These are phyloP conservation scores for Furnarius figulus DNA, from an alignment of 2,113 vertebrate genomes.

Conservation along the genomic window DNA sequence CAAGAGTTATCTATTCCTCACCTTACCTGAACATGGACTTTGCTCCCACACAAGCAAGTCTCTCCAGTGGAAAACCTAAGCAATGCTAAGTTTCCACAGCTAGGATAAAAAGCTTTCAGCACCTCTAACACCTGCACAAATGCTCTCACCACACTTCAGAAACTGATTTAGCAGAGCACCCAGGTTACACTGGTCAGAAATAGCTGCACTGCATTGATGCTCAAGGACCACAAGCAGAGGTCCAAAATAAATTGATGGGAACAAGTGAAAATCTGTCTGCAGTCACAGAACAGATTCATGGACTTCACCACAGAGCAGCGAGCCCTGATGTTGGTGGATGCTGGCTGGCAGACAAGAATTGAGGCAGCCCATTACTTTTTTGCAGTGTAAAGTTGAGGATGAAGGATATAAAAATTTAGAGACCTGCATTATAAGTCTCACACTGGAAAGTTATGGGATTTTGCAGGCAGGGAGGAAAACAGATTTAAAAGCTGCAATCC, in stretches of 20 bases:
- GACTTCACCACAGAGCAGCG: not conserved
- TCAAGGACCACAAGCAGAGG: not conserved
- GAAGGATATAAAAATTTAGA: conserved; percentile 30
- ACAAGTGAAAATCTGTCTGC: conserved; percentile 1
- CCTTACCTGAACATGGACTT: not conserved
- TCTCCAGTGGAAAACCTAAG: not conserved
- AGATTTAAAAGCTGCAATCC: conserved; percentile 17
- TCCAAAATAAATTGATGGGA: not conserved
- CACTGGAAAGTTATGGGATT: not conserved
- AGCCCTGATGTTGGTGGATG: not conserved
- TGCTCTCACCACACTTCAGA: not conserved
- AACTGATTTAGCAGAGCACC: not conserved
- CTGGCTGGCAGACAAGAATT: not conserved
- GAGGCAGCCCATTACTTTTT: not conserved
- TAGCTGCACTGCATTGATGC: not conserved
- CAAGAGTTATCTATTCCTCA: not conserved
- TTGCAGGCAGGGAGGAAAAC: not conserved
- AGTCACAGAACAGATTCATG: not conserved
- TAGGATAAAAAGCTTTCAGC: not conserved
- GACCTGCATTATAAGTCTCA: not conserved
- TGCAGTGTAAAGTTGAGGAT: not conserved
- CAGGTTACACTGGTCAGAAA: not conserved
- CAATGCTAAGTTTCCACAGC: not conserved
- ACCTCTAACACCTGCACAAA: not conserved
- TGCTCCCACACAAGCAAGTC: not conserved